These are phyloP conservation scores for Callopanchax toddi DNA, from an alignment of 2,113 vertebrate genomes.

Conservation along the genomic window DNA sequence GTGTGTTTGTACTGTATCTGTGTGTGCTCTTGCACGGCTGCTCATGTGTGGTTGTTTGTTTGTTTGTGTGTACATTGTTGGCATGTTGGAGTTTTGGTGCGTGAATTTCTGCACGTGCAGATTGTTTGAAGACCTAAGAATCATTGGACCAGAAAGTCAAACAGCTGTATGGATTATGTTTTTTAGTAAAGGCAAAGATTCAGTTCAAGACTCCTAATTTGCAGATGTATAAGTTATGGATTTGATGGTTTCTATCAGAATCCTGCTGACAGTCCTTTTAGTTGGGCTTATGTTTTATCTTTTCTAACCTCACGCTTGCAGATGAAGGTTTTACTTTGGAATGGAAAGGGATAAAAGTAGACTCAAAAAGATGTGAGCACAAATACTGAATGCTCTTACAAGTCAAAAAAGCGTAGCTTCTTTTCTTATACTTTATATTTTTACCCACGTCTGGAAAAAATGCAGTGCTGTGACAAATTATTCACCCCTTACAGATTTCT, in stretches of 20 bases:
- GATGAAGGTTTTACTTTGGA: slow-evolving; percentile 60
- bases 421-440: slow-evolving; percentile 23
- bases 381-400: slow-evolving; percentile 17
- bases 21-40: slow-evolving; percentile 17
- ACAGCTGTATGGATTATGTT: slow-evolving; percentile 10
- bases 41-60: slow-evolving; percentile 13
- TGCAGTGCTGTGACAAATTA: too few species aligned
- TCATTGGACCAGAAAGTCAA: slow-evolving; percentile 24
- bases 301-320: slow-evolving; percentile 36
- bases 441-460: slow-evolving; percentile 24
- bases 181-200: slow-evolving; percentile 34
- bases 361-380: slow-evolving; percentile 11
- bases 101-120: slow-evolving; percentile 4
- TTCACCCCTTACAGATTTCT: too few species aligned
- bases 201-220: slow-evolving; percentile 59
- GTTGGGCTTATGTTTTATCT: slow-evolving; percentile 64
- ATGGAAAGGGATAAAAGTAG: slow-evolving; percentile 40
- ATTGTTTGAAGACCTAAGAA: slow-evolving; percentile 30
- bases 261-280: slow-evolving; percentile 67
- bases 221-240: slow-evolving; percentile 44
- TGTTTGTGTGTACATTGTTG: slow-evolving; percentile 9
- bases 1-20: slow-evolving; percentile 44
- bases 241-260: slow-evolving; percentile 49
- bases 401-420: slow-evolving; percentile 18
- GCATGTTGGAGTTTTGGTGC: not conserved